Evolutionary conservation across 1,140 invertebrate genomes (phyloP).

Genomic region (Dendrolimus kikuchii): DNA sequence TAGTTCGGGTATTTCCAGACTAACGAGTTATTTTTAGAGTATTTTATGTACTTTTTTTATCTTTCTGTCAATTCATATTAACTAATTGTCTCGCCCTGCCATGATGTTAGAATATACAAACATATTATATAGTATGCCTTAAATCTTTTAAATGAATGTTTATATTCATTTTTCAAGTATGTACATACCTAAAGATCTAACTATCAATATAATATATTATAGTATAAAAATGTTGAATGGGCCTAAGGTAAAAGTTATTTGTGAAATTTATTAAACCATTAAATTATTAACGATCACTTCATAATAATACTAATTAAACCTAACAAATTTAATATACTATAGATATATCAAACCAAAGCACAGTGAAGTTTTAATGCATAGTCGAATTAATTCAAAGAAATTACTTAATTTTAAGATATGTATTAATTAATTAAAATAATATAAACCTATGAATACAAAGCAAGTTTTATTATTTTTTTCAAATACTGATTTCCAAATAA

Average conservation of each 20-base stretch:
- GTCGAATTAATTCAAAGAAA: no score
- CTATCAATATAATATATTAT: constrained; percentile 20
- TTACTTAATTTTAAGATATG: no score
- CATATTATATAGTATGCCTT: constrained; percentile 3
- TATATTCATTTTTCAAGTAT: no score
- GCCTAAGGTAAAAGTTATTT: no score
- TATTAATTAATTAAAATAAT: no score
- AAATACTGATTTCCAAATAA: background rate
- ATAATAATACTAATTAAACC: no score
- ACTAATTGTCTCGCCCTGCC: constrained; percentile 22
- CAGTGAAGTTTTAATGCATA: no score
- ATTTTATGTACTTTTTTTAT: constrained; percentile 18
- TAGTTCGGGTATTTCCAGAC: constrained; percentile 8
- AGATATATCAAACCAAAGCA: no score
- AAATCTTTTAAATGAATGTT: constrained; percentile 1
- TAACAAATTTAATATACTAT: no score
- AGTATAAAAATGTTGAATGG: background rate
- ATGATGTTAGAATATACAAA: constrained; percentile 8
- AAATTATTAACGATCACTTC: no score
- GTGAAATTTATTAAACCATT: no score
- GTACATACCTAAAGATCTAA: no score
- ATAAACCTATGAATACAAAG: constrained; percentile 13
- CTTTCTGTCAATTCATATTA: constrained; percentile 21
- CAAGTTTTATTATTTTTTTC: constrained; percentile 13
- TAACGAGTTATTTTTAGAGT: constrained; percentile 23